Evolutionary conservation across 2,797 vertebrate species (phyloP).

Genomic region (Cheirogaleus major): DNA sequence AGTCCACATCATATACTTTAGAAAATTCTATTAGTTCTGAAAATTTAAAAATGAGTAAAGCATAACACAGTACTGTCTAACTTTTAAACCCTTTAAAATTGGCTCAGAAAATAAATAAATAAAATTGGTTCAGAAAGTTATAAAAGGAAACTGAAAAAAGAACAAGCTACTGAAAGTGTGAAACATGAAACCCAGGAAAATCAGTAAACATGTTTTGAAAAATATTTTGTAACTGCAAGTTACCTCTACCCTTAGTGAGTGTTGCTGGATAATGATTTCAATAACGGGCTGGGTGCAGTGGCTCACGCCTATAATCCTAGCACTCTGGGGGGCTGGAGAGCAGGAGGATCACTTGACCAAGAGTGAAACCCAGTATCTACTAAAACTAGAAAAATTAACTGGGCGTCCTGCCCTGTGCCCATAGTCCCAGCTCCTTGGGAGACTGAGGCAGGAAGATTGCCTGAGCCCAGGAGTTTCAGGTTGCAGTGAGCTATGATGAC

Average conservation of each 20-base stretch:
- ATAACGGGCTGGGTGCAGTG: not conserved
- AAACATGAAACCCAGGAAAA: not conserved
- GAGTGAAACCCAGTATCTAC: too few relatives aligned
- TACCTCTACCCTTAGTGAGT: not conserved
- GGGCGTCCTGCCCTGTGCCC: too few relatives aligned
- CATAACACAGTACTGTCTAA: not conserved
- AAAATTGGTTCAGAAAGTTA: not conserved
- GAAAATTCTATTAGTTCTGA: not conserved
- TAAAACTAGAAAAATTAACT: too few relatives aligned
- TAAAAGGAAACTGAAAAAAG: not conserved
- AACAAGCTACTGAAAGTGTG: not conserved
- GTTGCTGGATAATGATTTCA: not conserved
- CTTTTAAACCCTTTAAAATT: not conserved
- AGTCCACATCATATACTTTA: not conserved
- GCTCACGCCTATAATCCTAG: too few relatives aligned
- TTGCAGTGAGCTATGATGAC: too few relatives aligned
- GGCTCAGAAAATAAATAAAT: not conserved
- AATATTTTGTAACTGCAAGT: not conserved
- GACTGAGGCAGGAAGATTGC: too few relatives aligned
- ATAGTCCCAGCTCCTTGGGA: too few relatives aligned
- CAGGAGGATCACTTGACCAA: too few relatives aligned
- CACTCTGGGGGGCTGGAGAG: too few relatives aligned
- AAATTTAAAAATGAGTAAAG: not conserved
- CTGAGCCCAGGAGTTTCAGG: too few relatives aligned
- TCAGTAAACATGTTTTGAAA: conserved; percentile 17